Evolutionary conservation across 2,797 vertebrate species (phyloP).

Genomic region (Xiphophorus birchmanni): DNA sequence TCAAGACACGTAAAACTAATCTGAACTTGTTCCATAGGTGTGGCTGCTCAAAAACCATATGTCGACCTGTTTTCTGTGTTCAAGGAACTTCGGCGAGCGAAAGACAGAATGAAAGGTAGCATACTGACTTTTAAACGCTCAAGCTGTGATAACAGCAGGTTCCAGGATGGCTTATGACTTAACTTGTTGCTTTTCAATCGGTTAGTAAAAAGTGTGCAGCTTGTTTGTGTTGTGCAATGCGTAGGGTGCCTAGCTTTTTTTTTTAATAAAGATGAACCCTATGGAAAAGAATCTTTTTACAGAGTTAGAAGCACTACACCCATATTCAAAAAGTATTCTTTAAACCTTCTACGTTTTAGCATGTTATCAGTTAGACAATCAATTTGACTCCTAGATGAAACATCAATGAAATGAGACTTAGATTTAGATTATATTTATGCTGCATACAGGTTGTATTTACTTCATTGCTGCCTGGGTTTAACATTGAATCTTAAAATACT

Average conservation of each 20-base stretch:
- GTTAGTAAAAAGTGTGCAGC: background rate
- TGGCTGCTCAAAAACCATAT: background rate
- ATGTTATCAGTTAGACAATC: background rate
- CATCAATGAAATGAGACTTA: background rate
- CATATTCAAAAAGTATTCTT: background rate
- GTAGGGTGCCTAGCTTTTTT: no score
- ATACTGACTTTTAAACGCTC: background rate
- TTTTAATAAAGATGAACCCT: background rate
- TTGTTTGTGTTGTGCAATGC: background rate
- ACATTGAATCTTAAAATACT: slow-evolving; percentile 45
- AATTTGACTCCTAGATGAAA: background rate
- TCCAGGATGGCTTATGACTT: background rate
- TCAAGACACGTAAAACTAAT: background rate
- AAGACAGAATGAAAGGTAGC: background rate
- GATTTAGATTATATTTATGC: background rate
- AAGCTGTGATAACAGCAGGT: background rate
- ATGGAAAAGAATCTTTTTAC: background rate
- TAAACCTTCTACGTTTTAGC: background rate
- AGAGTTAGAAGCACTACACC: background rate
- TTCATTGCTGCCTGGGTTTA: slow-evolving; percentile 4
- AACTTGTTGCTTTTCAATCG: background rate
- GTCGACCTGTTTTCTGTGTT: background rate
- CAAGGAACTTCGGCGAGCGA: background rate
- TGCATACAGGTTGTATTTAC: background rate
- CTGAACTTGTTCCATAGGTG: background rate